Evolutionary conservation across 2,888 invertebrate species (phyloP).

Genomic region (Temnothorax ravouxi): DNA sequence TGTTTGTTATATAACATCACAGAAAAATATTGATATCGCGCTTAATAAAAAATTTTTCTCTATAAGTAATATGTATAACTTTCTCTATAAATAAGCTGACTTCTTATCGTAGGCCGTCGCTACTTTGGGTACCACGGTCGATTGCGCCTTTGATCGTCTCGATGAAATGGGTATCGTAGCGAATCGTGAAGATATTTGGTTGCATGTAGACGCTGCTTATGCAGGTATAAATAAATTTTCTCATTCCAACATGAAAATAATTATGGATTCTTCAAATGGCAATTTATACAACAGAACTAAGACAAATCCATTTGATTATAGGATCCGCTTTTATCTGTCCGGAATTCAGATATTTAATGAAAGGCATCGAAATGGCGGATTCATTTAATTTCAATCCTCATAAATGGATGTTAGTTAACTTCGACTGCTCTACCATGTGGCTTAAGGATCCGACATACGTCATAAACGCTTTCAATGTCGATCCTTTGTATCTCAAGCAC

Average conservation of each 20-base stretch:
- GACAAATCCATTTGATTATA: constrained; percentile 62
- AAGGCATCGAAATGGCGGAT: constrained; percentile 95
- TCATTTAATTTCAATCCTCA: constrained; percentile 99
- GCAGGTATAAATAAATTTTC: constrained; percentile 89
- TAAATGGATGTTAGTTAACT: constrained; percentile 99
- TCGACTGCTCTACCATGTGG: constrained; percentile 99
- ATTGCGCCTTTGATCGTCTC: constrained; percentile 96
- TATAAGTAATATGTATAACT: neutral
- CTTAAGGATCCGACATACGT: constrained; percentile 95
- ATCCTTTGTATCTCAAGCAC: constrained; percentile 98
- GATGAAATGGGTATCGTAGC: constrained; percentile 97
- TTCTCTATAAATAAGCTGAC: neutral
- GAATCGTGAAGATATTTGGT: constrained; percentile 92
- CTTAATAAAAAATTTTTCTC: neutral
- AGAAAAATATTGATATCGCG: neutral
- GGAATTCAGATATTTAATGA: constrained; percentile 96
- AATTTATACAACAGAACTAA: neutral
- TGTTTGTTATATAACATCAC: neutral
- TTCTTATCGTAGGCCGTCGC: constrained; percentile 90
- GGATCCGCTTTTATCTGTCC: constrained; percentile 98
- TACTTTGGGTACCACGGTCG: constrained; percentile 98
- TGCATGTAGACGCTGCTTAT: constrained; percentile 99
- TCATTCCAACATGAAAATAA: neutral
- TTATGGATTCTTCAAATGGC: neutral
- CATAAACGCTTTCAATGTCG: constrained; percentile 98